Percentiles rank a stretch among this genome's conserved stretches.
Evolutionary conservation across 2,888 invertebrate genomes (phyloP).

Genomic region (Spilarctia lutea): DNA sequence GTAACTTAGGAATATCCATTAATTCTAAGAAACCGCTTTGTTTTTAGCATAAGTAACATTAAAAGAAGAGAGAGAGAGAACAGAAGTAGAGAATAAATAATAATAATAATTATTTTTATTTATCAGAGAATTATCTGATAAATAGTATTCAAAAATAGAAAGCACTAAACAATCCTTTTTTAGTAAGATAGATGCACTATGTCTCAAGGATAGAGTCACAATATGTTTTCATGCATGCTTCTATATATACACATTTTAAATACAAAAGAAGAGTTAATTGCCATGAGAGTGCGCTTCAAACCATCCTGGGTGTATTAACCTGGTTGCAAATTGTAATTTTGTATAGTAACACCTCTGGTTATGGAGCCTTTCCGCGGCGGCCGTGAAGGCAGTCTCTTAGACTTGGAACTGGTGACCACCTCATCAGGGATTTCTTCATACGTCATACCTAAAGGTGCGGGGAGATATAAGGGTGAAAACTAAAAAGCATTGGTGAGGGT

Average conservation of each 20-base stretch:
- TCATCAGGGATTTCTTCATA: constrained; percentile 92
- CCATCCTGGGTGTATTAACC: constrained; percentile 55
- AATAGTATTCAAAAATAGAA: background rate
- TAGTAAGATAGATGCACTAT: background rate
- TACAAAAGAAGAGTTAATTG: background rate
- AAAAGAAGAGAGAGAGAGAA: background rate
- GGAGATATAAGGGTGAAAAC: constrained; percentile 49
- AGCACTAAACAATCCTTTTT: background rate
- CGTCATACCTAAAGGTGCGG: constrained; percentile 88
- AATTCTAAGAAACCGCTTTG: background rate
- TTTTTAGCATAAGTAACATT: background rate
- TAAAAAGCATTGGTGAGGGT: constrained; percentile 33
- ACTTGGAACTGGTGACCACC: constrained; percentile 68
- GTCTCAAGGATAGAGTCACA: background rate
- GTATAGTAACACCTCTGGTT: constrained; percentile 83
- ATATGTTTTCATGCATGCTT: background rate
- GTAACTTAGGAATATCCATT: too few relatives aligned
- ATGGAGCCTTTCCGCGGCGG: constrained; percentile 93
- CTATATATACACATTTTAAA: background rate
- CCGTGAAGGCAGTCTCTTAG: constrained; percentile 87
- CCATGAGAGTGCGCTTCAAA: background rate
- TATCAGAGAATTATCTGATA: too few relatives aligned
- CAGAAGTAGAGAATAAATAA: too few relatives aligned
- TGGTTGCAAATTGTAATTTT: constrained; percentile 78
- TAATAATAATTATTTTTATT: too few relatives aligned